Conservation (phyloP, 2,888 invertebrate genomes). For the Leptopilina syphax region DNA sequence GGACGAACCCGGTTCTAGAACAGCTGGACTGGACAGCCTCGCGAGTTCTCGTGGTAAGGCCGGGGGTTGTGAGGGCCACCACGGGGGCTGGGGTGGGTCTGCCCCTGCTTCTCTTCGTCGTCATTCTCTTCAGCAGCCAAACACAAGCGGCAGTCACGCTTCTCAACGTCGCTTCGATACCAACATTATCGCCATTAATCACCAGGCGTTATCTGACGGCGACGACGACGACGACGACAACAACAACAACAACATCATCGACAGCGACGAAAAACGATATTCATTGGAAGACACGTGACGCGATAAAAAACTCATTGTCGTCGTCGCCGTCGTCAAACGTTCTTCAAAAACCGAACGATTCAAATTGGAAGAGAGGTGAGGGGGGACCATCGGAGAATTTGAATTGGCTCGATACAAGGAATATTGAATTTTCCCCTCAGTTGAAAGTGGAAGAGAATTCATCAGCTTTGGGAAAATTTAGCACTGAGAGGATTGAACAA, state of each 20-base stretch:
- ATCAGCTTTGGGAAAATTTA: constrained; percentile 37
- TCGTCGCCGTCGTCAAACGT: constrained; percentile 52
- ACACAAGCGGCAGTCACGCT: constrained; percentile 63
- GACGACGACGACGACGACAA: constrained; percentile 15
- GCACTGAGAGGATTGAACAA: constrained; percentile 18
- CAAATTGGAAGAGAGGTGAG: constrained; percentile 29
- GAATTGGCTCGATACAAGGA: constrained; percentile 44
- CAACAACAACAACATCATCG: neutral
- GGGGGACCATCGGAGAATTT: neutral
- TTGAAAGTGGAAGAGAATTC: neutral
- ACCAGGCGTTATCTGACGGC: constrained; percentile 13
- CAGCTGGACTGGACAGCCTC: constrained; percentile 52
- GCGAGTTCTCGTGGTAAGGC: constrained; percentile 60
- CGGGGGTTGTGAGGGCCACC: constrained; percentile 70
- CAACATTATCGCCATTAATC: constrained; percentile 13
- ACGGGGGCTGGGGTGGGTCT: constrained; percentile 73
- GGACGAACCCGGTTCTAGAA: constrained; percentile 48
- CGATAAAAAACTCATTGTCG: constrained; percentile 38
- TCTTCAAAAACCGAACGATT: constrained; percentile 41
- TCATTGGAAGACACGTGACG: constrained; percentile 2
- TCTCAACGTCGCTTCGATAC: constrained; percentile 58
- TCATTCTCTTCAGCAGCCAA: constrained; percentile 66
- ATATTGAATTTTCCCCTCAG: neutral
- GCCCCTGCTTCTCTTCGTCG: constrained; percentile 72
- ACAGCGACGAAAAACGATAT: constrained; percentile 4